Evolutionary conservation across 2,888 invertebrate genomes (phyloP), one percentile per base, ranked within the genome.

Genomic region (Euplexia lucipara): DNA sequence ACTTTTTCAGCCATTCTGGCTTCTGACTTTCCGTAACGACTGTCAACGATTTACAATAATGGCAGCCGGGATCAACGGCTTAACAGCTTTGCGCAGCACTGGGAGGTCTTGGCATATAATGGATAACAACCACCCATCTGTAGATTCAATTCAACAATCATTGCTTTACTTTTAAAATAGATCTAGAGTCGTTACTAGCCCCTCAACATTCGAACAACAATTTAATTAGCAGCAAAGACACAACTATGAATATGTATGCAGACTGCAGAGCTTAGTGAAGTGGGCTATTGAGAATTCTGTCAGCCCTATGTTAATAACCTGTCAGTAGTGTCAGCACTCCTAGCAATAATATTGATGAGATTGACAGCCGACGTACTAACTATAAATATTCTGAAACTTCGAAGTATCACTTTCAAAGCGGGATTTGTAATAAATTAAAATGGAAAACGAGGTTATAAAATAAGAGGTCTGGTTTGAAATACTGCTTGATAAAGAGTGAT

Each of bases 281-380:
- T 70, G 41, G 59, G 32, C 70, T 82, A 80, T 80, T 79, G 80
- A 80, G 82, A 76, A 74, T 64, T 76, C 77, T 82, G 80, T 80
- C 80, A 70, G 45, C 47, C 16, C 77, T 79, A 80, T 79, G 82
- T 67, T 80, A 80, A 80, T 80, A 74, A 70, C 74, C 49, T 82
- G 80, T 71, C 80, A 74, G 56, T 41, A 20, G 10, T 75, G 79
- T 79, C 80, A 82, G 77, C 77, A 76, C 66, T 70, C 73, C 77
- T 52, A 65, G 67, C 41, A 70, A 71, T 79, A 82, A 81, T 79
- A 79, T 77, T 82, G 77, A 82, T 77, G 82, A 67, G 80, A 82
- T 82, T 80, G 80, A 80, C 80, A 77, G 74, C 44, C 42, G 59
- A 53, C 77, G 64, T 52, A 62, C 64, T 54, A 70, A 71, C 72